Evolutionary conservation across 2,113 vertebrate genomes (phyloP).

Genomic region (Scatophagus argus): DNA sequence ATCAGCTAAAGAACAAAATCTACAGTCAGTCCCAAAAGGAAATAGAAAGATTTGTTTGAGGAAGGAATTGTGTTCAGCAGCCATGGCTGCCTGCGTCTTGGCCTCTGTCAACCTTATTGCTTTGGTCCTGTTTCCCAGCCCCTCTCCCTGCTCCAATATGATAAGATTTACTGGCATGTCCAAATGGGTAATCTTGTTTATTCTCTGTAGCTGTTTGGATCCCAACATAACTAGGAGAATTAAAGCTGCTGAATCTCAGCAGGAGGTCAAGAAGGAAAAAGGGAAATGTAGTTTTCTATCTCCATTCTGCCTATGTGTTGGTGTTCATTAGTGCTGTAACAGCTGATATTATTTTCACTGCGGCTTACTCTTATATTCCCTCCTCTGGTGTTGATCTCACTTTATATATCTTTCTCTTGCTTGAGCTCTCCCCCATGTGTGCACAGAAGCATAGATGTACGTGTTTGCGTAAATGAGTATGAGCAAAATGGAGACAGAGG

Average conservation of each 20-base stretch:
- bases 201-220: slow-evolving; percentile 82
- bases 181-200: slow-evolving; percentile 84
- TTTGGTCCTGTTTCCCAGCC: slow-evolving; percentile 63
- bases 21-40: slow-evolving; percentile 44
- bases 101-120: slow-evolving; percentile 74
- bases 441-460: not conserved
- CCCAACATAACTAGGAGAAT: slow-evolving; percentile 78
- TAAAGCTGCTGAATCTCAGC: slow-evolving; percentile 75
- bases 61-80: slow-evolving; percentile 57
- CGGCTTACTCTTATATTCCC: slow-evolving; percentile 36
- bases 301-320: slow-evolving; percentile 43
- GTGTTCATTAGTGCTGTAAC: slow-evolving; percentile 71
- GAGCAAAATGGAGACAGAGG: slow-evolving; percentile 5
- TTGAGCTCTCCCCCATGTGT: slow-evolving; percentile 27
- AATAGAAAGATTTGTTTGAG: slow-evolving; percentile 61
- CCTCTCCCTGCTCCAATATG: slow-evolving; percentile 77
- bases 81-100: slow-evolving; percentile 60
- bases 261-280: slow-evolving; percentile 67
- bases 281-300: slow-evolving; percentile 67
- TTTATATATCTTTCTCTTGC: slow-evolving; percentile 22
- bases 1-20: slow-evolving; percentile 32
- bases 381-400: slow-evolving; percentile 34
- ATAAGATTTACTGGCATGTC: slow-evolving; percentile 85
- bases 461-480: not conserved
- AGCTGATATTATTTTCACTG: slow-evolving; percentile 50